These are phyloP conservation scores for Agrochola lychnidis DNA, from an alignment of 2,888 invertebrate species.

Conservation along the genomic window DNA sequence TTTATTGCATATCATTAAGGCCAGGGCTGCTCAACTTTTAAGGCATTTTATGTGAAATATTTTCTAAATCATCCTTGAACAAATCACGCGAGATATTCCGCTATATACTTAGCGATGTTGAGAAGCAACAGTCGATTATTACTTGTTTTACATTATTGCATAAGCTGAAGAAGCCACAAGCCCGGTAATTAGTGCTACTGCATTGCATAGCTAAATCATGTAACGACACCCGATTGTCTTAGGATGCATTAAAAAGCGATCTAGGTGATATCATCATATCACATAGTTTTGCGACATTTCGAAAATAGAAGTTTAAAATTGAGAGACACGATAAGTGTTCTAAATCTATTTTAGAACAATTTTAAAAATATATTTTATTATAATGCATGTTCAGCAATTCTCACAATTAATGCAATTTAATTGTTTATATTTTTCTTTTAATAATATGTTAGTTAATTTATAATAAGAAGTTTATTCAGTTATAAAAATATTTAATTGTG, in stretches of 20 bases:
- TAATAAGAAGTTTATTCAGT: too few species aligned
- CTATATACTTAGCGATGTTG: constrained; percentile 2
- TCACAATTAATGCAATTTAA: background rate
- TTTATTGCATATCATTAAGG: background rate
- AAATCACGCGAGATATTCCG: constrained; percentile 23
- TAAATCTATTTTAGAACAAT: constrained; percentile 12
- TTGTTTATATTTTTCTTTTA: too few species aligned
- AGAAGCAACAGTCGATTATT: constrained; percentile 18
- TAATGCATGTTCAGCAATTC: background rate
- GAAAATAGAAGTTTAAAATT: background rate
- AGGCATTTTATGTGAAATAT: constrained; percentile 8
- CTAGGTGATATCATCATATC: background rate
- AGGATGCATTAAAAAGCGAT: constrained; percentile 52
- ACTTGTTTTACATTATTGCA: constrained; percentile 12
- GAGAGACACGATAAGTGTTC: background rate
- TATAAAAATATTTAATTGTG: too few species aligned
- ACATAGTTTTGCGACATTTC: background rate
- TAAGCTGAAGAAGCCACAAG: constrained; percentile 16
- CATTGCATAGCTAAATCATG: constrained; percentile 17
- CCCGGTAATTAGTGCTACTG: constrained; percentile 10
- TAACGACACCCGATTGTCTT: constrained; percentile 28
- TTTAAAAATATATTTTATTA: background rate
- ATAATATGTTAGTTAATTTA: too few species aligned
- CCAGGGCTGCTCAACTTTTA: background rate
- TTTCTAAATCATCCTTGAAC: constrained; percentile 38